A percentile compares a stretch with the other conserved stretches of the same genome.
Evolutionary conservation across 1,140 invertebrate genomes (phyloP).

Genomic region (Panagrolaimus sp.): DNA sequence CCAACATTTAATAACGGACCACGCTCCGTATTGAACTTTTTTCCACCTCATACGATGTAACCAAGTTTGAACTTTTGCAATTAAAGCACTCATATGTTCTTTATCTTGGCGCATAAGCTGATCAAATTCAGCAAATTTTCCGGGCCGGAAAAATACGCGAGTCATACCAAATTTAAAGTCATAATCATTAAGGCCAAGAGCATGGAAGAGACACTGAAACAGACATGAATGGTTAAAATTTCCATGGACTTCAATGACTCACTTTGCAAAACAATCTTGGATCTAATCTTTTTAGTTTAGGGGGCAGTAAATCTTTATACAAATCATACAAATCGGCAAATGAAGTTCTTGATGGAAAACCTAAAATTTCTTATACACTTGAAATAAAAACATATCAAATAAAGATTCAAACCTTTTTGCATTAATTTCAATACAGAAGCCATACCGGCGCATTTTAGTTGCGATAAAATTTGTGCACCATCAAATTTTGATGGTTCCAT

Average conservation of each 20-base stretch:
- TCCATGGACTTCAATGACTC: no score
- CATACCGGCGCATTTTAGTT: constrained; percentile 35
- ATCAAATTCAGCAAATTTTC: constrained; percentile 89
- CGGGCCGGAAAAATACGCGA: constrained; percentile 91
- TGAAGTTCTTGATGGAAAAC: constrained; percentile 19
- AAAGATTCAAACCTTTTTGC: constrained; percentile 23
- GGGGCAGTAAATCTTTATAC: constrained; percentile 30
- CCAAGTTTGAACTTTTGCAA: constrained; percentile 38
- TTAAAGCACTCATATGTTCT: constrained; percentile 21
- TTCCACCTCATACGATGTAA: constrained; percentile 28
- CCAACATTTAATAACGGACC: constrained; percentile 26
- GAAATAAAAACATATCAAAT: no score
- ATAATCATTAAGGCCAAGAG: constrained; percentile 80
- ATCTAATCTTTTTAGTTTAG: constrained; percentile 29
- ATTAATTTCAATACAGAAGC: constrained; percentile 31
- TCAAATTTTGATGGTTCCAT: constrained; percentile 32
- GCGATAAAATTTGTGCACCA: constrained; percentile 32
- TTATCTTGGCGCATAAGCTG: constrained; percentile 35
- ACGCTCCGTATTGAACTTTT: constrained; percentile 32
- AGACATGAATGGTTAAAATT: no score
- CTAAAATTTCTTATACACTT: no score
- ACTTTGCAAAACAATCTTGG: constrained; percentile 23
- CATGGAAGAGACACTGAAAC: constrained; percentile 73
- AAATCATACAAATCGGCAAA: constrained; percentile 35
- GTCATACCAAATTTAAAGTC: constrained; percentile 95